A percentile compares a stretch with the other conserved stretches of the same genome.
Evolutionary conservation across 1,140 invertebrate genomes (phyloP).

Genomic region (Parasteatoda tepidariorum): DNA sequence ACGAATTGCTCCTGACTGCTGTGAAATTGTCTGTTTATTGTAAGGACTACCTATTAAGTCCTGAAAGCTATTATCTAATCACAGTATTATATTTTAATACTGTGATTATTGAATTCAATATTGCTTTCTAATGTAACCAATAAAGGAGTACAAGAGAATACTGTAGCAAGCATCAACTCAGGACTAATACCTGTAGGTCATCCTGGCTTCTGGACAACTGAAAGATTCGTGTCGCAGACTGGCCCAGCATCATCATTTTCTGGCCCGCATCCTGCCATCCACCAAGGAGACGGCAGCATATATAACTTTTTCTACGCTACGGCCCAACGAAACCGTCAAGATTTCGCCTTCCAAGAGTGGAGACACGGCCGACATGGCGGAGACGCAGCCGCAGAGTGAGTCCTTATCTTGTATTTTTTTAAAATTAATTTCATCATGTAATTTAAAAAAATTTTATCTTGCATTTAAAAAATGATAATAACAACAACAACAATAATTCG

Average conservation of each 20-base stretch:
- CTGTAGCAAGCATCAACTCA: background rate
- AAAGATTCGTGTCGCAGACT: constrained; percentile 33
- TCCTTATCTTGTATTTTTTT: background rate
- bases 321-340: constrained; percentile 69
- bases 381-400: constrained; percentile 73
- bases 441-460: too few relatives aligned
- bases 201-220: constrained; percentile 36
- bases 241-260: constrained; percentile 47
- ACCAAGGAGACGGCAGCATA: constrained; percentile 36
- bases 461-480: too few relatives aligned
- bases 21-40: too few relatives aligned
- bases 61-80: too few relatives aligned
- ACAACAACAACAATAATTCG: too few relatives aligned
- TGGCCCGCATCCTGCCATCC: constrained; percentile 38
- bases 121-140: too few relatives aligned
- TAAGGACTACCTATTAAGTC: too few relatives aligned
- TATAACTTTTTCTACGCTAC: constrained; percentile 50
- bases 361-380: constrained; percentile 69
- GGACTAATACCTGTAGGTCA: background rate
- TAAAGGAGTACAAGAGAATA: too few relatives aligned
- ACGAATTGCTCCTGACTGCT: background rate
- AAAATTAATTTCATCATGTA: too few relatives aligned
- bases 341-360: constrained; percentile 73
- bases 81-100: too few relatives aligned
- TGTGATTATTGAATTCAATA: too few relatives aligned